Conservation (phyloP, 2,888 invertebrate genomes). For the Tineola bisselliella region DNA sequence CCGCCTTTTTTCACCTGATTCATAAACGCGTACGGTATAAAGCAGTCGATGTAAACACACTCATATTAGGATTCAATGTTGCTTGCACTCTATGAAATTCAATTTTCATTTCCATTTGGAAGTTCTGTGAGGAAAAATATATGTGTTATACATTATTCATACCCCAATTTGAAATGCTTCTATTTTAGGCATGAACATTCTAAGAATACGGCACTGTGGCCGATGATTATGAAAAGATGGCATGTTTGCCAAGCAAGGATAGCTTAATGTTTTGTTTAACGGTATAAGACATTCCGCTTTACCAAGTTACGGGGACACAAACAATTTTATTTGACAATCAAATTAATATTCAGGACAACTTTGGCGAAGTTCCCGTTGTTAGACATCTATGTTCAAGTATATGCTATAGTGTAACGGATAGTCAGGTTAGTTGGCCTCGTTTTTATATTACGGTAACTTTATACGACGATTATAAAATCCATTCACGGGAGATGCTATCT, state of each 20-base stretch:
- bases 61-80: slow-evolving; percentile 1
- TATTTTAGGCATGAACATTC: neutral
- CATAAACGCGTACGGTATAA: neutral
- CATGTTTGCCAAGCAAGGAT: slow-evolving; percentile 5
- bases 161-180: slow-evolving; percentile 7
- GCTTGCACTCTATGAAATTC: slow-evolving; percentile 12
- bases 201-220: neutral
- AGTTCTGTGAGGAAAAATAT: neutral
- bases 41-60: neutral
- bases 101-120: slow-evolving; percentile 11
- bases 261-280: slow-evolving; percentile 8
- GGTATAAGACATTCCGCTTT: slow-evolving; percentile 13
- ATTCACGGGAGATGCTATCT: neutral
- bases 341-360: slow-evolving; percentile 51
- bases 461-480: neutral
- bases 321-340: slow-evolving; percentile 32
- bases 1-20: neutral
- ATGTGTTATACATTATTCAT: slow-evolving; percentile 9
- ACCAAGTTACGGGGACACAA: slow-evolving; percentile 11
- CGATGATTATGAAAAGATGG: neutral
- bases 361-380: slow-evolving; percentile 36
- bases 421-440: slow-evolving; percentile 33
- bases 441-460: slow-evolving; percentile 5
- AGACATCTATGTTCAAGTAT: neutral
- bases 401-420: slow-evolving; percentile 33